Evolutionary conservation across 2,797 vertebrate genomes (phyloP).

Genomic region (Chiroxiphia lanceolata): DNA sequence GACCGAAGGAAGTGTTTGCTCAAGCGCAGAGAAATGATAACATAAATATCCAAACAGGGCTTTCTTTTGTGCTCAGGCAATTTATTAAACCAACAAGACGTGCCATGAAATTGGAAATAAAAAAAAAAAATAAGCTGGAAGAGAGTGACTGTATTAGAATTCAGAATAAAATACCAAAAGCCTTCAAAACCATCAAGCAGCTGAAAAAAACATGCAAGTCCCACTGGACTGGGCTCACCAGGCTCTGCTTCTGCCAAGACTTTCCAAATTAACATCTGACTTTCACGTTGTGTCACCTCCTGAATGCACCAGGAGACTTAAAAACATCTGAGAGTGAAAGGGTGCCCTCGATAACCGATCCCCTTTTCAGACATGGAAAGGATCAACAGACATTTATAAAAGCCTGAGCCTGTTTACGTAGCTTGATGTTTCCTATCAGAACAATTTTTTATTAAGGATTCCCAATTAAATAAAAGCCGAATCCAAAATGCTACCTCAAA

Average conservation of each 20-base stretch:
- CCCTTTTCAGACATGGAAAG: neutral
- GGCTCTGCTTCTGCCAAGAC: neutral
- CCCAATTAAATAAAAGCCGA: neutral
- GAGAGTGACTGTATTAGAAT: neutral
- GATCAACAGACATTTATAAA: neutral
- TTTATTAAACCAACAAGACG: constrained; percentile 30
- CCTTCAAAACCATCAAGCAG: neutral
- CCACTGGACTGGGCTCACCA: neutral
- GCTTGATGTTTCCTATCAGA: neutral
- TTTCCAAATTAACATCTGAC: neutral
- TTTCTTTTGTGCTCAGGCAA: neutral
- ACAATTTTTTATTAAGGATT: neutral
- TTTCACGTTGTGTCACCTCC: neutral
- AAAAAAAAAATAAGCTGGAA: neutral
- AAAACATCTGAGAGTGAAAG: neutral
- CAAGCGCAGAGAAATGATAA: neutral
- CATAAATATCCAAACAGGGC: neutral
- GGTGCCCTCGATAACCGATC: neutral
- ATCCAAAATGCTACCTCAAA: neutral
- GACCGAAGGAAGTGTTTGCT: constrained; percentile 8
- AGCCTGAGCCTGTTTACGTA: neutral
- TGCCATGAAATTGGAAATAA: neutral
- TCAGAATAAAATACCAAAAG: neutral
- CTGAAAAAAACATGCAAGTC: neutral
- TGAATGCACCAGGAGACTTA: neutral